A percentile compares a stretch with the other conserved stretches of the same genome.
Conservation (phyloP, 2,113 vertebrate species). For the Sylvilagus bachmani region DNA sequence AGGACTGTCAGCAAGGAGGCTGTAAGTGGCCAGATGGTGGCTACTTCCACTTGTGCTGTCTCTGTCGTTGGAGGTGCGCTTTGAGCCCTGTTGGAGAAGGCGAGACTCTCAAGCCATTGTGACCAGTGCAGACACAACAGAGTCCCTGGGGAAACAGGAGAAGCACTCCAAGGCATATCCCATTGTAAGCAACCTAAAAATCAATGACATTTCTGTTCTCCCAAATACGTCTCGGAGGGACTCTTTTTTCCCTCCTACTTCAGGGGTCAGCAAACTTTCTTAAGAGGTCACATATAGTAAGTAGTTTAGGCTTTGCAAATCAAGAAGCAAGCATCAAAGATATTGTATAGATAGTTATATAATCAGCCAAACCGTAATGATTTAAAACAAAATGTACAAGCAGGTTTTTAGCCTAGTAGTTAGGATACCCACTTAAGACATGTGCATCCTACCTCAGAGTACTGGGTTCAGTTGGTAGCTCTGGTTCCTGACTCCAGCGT, state of each 20-base stretch:
- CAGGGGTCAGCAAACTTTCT: background rate
- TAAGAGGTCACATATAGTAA: background rate
- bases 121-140: background rate
- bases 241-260: background rate
- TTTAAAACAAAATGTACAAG: no score
- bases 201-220: background rate
- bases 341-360: background rate
- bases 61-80: background rate
- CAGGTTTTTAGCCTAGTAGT: no score
- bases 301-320: background rate
- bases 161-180: rapidly evolving
- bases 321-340: background rate
- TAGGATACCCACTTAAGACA: no score
- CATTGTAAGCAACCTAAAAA: background rate
- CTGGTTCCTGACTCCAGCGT: no score
- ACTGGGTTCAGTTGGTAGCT: no score
- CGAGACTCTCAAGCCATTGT: background rate
- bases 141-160: background rate
- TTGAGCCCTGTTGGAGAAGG: background rate
- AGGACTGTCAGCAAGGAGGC: background rate
- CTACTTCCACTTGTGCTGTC: rapidly evolving
- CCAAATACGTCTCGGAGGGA: background rate
- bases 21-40: background rate
- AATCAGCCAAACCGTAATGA: background rate
- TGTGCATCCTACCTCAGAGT: no score